These are phyloP conservation scores for Cacoxenus indagator DNA, from an alignment of 2,888 invertebrate genomes.

Conservation along the genomic window DNA sequence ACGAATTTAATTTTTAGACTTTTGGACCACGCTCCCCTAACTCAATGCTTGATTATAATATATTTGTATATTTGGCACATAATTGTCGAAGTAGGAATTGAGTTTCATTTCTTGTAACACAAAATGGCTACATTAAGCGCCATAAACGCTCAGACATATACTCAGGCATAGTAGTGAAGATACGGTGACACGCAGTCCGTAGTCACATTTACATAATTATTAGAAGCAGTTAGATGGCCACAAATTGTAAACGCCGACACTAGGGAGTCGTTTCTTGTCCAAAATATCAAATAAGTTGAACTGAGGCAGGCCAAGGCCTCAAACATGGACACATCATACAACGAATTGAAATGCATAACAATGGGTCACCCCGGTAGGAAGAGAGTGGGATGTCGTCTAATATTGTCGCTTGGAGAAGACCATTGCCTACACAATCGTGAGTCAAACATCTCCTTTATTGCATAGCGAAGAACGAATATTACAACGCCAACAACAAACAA, in stretches of 20 bases:
- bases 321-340: slow-evolving; percentile 43
- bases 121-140: slow-evolving; percentile 46
- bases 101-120: slow-evolving; percentile 23
- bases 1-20: neutral
- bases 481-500: slow-evolving; percentile 23
- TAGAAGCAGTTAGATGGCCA: slow-evolving; percentile 62
- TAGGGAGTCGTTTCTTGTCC: slow-evolving; percentile 50
- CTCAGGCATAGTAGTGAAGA: neutral
- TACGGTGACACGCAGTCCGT: too few species aligned
- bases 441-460: slow-evolving; percentile 46
- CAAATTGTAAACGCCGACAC: slow-evolving; percentile 52
- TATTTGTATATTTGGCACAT: slow-evolving; percentile 44
- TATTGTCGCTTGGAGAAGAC: neutral
- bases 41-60: slow-evolving; percentile 46
- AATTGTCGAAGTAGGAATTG: slow-evolving; percentile 44
- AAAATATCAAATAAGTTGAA: neutral
- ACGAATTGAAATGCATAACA: slow-evolving; percentile 37
- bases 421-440: slow-evolving; percentile 52
- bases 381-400: too few species aligned
- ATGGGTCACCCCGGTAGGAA: too few species aligned
- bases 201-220: slow-evolving; percentile 57
- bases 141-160: slow-evolving; percentile 21
- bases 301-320: slow-evolving; percentile 22
- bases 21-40: neutral
- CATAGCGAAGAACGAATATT: slow-evolving; percentile 48